These are phyloP conservation scores for Oplegnathus fasciatus DNA, from an alignment of 2,113 vertebrate genomes.

Conservation along the genomic window DNA sequence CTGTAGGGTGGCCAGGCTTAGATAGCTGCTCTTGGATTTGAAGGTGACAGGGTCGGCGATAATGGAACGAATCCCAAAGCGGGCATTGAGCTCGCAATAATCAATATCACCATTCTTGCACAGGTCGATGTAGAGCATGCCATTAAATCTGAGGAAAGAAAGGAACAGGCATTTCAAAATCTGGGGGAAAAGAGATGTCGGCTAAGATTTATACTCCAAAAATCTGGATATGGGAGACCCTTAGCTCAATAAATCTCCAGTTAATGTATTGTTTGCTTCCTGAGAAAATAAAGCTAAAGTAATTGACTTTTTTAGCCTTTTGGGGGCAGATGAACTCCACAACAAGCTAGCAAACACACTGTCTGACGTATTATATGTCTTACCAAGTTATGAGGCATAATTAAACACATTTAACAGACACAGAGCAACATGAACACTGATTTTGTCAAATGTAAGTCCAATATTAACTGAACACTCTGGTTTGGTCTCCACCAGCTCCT, in stretches of 20 bases:
- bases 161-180: background rate
- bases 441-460: background rate
- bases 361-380: background rate
- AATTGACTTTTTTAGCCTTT: background rate
- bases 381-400: too few species aligned
- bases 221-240: background rate
- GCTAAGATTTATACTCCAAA: too few species aligned
- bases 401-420: background rate
- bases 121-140: constrained; percentile 97
- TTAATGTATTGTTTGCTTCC: background rate
- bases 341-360: background rate
- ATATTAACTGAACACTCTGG: background rate
- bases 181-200: too few species aligned
- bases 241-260: background rate
- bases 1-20: constrained; percentile 96
- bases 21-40: constrained; percentile 97
- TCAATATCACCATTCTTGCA: constrained; percentile 99
- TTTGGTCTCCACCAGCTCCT: background rate
- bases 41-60: constrained; percentile 98
- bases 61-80: constrained; percentile 96
- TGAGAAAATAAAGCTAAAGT: background rate
- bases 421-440: background rate
- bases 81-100: constrained; percentile 96
- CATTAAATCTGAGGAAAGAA: constrained; percentile 89
- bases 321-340: background rate